Base-by-base conservation (phyloP, 2,888 invertebrate genomes). In the Thelaira solivaga region DNA sequence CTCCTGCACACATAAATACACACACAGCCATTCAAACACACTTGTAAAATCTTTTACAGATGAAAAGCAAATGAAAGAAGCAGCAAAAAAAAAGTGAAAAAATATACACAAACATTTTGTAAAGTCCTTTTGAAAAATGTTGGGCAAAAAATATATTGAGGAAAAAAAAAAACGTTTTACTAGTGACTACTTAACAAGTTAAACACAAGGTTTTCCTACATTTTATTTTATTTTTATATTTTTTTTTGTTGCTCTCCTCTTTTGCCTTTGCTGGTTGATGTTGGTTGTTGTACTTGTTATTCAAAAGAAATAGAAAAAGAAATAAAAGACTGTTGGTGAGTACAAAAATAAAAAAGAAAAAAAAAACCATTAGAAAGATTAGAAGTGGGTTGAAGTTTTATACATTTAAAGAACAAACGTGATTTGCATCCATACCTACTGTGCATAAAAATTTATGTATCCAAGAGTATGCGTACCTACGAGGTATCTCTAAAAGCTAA, bases 141-240 rank as follows among this genome's bases (percentile, higher is more conserved):
- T 71, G 29, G 24, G 31, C 13, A 34, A 55, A 65, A 65, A 49
- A 20, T 13, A 24, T 10, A 3, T 11, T 49, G 26, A 64, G 6
- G 29, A 59, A 53, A 64, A 69, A 34, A 68, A 65, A 34, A 74
- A 78, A 61, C 65, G 78, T 74, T 78, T 78, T 78, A 78, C 74
- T 78, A 71, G 69, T 78, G 78, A 78, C 78, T 78, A 78, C 78
- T 78, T 78, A 74, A 78, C 78, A 78, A 78, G 74, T 78, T 74
- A 78, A 78, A 78, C 74, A 78, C 51, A 78, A 74, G 74, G 67
- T 62, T 72, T 67, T 69, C 62, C 18, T 69, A 59, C 59, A 71
- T 62, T 67, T 71, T 61, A 53, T 57, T 34, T 36, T n/a, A 45
- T 24, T 26, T 26, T 26, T 26, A 4, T 26, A 5, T 26, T 4